These are phyloP conservation scores for Mionectes macconnelli DNA, from an alignment of 2,113 vertebrate species.

Conservation along the genomic window DNA sequence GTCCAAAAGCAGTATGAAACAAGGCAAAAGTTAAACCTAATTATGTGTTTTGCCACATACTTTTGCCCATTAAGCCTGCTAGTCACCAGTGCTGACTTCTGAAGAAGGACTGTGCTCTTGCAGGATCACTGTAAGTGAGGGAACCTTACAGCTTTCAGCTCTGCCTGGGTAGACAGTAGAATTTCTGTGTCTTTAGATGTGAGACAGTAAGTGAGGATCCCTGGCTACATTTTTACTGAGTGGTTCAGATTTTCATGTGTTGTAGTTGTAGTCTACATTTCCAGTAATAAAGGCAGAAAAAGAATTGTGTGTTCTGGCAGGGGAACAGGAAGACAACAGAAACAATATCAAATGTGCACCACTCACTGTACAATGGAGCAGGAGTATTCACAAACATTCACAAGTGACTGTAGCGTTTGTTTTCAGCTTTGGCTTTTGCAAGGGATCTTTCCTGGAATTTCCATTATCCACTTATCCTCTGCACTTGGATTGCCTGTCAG, in stretches of 20 bases:
- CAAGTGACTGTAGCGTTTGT: not conserved
- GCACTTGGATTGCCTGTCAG: not conserved
- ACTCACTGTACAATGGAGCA: not conserved
- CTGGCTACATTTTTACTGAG: not conserved
- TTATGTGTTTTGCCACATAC: not conserved
- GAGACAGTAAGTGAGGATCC: not conserved
- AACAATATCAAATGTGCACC: not conserved
- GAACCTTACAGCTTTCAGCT: not conserved
- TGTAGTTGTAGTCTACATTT: not conserved
- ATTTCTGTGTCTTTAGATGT: not conserved
- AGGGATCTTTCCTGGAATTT: not conserved
- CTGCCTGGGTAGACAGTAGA: not conserved
- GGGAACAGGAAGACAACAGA: not conserved
- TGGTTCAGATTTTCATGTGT: not conserved
- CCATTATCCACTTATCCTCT: not conserved
- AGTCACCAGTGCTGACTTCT: not conserved
- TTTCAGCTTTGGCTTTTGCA: not conserved
- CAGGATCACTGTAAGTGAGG: not conserved
- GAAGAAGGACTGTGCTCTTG: not conserved
- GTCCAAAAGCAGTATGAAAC: not conserved
- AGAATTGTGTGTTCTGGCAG: not conserved
- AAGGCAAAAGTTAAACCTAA: not conserved
- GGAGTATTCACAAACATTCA: not conserved
- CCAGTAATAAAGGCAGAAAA: not conserved
- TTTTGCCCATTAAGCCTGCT: not conserved